phyloP scores from a whole-genome alignment of 2,888 invertebrate genomes.

The Strigamia crassipes region DNA sequence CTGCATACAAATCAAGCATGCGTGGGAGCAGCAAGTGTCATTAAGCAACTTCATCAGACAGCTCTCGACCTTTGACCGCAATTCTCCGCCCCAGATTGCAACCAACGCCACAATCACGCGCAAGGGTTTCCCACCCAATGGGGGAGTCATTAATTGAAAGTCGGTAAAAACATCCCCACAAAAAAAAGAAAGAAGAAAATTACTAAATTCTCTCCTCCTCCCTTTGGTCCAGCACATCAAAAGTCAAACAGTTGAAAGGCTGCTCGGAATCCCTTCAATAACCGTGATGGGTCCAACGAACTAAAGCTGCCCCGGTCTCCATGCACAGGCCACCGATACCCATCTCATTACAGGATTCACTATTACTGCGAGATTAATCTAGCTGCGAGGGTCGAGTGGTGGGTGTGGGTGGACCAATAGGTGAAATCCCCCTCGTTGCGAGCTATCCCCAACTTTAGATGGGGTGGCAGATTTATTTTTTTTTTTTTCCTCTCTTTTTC shows the following conservation, averaged over 20 bases:
- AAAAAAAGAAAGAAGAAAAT: background rate
- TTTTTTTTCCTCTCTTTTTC: background rate
- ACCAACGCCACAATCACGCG: slow-evolving; percentile 31
- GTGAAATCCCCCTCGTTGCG: background rate
- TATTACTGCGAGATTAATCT: background rate
- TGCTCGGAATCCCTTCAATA: slow-evolving; percentile 14
- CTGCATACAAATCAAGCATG: background rate
- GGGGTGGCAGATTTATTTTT: background rate
- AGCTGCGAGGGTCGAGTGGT: slow-evolving; percentile 1
- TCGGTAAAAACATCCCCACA: background rate
- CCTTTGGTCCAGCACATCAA: background rate
- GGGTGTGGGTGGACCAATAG: background rate
- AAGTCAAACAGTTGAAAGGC: slow-evolving; percentile 32
- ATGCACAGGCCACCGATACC: background rate
- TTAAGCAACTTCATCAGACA: slow-evolving; percentile 37
- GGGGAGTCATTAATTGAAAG: slow-evolving; percentile 24
- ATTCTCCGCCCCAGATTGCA: slow-evolving; percentile 37
- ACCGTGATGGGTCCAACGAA: background rate
- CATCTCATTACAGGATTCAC: slow-evolving; percentile 34
- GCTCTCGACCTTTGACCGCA: slow-evolving; percentile 27
- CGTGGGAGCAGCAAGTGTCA: background rate
- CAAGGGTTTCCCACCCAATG: slow-evolving; percentile 22
- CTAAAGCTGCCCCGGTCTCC: background rate
- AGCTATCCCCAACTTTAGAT: background rate
- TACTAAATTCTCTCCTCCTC: background rate